Percentiles rank a stretch among this genome's conserved stretches.
phyloP scores from a whole-genome alignment of 2,113 vertebrate species.

The Hydropotes inermis region DNA sequence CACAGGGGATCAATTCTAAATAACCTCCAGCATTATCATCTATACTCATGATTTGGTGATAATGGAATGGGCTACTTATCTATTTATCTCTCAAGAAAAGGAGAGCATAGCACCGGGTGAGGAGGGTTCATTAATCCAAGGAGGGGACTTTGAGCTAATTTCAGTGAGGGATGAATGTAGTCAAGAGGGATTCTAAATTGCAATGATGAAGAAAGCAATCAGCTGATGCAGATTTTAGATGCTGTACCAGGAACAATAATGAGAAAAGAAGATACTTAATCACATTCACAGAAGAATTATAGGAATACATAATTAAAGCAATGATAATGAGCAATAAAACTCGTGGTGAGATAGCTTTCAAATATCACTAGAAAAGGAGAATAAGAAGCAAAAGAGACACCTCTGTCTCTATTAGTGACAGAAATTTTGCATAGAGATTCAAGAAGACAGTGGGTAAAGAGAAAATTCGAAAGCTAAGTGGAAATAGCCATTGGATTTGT shows the following conservation, averaged over 20 bases:
- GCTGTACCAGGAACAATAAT: slow-evolving; percentile 70
- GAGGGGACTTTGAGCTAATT: slow-evolving; percentile 65
- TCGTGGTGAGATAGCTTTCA: slow-evolving; percentile 41
- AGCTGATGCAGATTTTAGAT: slow-evolving; percentile 73
- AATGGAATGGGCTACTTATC: slow-evolving; percentile 43
- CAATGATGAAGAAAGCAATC: slow-evolving; percentile 73
- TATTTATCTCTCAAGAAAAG: slow-evolving; percentile 57
- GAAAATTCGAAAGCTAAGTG: not conserved
- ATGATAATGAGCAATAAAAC: slow-evolving; percentile 68
- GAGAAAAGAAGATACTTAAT: slow-evolving; percentile 73
- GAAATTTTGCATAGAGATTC: not conserved
- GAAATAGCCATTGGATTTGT: not conserved
- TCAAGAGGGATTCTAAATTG: slow-evolving; percentile 75
- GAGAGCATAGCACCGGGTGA: not conserved
- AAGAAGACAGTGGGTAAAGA: not conserved
- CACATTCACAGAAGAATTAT: slow-evolving; percentile 72
- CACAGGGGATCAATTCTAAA: slow-evolving; percentile 59
- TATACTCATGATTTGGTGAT: slow-evolving; percentile 53
- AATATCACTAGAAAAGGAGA: slow-evolving; percentile 54
- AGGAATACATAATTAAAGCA: slow-evolving; percentile 74
- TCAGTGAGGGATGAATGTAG: slow-evolving; percentile 66
- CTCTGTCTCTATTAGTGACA: not conserved
- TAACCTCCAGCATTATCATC: slow-evolving; percentile 50
- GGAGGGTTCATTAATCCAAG: slow-evolving; percentile 62
- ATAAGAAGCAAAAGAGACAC: not conserved